phyloP scores from a whole-genome alignment of 2,113 vertebrate genomes.

The Bubo scandiacus region DNA sequence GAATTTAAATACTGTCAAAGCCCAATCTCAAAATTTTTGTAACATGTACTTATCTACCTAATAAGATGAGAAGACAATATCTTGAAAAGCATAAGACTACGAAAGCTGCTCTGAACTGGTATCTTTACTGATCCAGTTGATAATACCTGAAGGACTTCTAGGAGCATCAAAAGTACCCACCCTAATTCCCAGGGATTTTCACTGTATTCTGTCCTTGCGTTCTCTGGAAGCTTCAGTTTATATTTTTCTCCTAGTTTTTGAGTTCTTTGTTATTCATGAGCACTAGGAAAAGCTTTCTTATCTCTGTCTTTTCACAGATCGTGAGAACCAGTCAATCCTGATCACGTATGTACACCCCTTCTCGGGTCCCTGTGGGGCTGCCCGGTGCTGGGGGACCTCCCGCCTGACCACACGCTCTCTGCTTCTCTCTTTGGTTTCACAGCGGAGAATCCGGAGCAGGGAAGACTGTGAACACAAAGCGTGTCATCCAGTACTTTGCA shows the following conservation, averaged over 20 bases:
- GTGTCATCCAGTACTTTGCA: slow-evolving; percentile 97
- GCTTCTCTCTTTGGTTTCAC: slow-evolving; percentile 2
- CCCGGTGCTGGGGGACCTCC: not conserved
- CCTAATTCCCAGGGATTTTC: not conserved
- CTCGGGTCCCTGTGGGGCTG: not conserved
- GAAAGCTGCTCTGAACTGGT: not conserved
- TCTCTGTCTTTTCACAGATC: slow-evolving; percentile 54
- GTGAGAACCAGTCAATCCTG: slow-evolving; percentile 73
- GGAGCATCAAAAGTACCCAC: not conserved
- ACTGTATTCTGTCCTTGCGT: not conserved
- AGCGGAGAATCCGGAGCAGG: slow-evolving; percentile 95
- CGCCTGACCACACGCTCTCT: not conserved
- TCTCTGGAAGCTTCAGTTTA: not conserved
- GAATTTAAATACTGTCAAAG: not conserved
- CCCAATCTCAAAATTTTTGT: not conserved
- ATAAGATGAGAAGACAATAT: not conserved
- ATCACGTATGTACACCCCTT: slow-evolving; percentile 69
- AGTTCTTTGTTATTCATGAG: not conserved
- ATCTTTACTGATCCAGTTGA: not conserved
- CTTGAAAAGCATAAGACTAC: not conserved
- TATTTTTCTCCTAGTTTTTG: not conserved
- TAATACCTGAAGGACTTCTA: not conserved
- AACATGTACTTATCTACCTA: not conserved
- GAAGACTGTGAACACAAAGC: slow-evolving; percentile 96
- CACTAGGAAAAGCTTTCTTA: not conserved